Base-by-base conservation (phyloP, 2,888 invertebrate genomes). In the Aphrophora alni region DNA sequence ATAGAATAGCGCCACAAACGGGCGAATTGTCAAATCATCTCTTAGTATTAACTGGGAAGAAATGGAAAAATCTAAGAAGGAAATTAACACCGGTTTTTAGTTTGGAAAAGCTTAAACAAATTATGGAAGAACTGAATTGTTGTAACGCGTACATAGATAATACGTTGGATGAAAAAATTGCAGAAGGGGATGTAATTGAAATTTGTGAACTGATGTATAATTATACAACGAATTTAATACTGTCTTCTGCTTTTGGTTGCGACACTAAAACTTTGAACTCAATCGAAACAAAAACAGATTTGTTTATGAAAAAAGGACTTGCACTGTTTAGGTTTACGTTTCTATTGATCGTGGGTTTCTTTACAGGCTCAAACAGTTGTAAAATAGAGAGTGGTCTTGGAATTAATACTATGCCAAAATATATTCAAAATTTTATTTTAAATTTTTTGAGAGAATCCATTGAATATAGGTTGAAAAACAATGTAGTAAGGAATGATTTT, bases 291-390 rank as follows among this genome's bases (percentile, higher is more conserved):
- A n/a, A n/a, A n/a, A n/a, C n/a, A n/a, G n/a, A n/a, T n/a, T 5
- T 10, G 17, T 44, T 44, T 44, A 44, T 44, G 2, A 44, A 44
- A 44, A 44, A 76, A 38, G 74, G 81, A 0, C 70, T 25, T n/a
- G 27, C 38, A 14, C 80, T 80, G 2, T 82, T 82, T 17, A 75
- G 38, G 26, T 27, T 78, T 17, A 80, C 81, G 0, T 77, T 44
- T 51, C 73, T 77, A 77, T 24, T 14, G 24, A 70, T 77, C 26
- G 1, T 81, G 21, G 81, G 80, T 69, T 74, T 75, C 14, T 77
- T 77, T n/a, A 33, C 81, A 0, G 59, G 78, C 8, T 68, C 74
- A 24, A 25, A 75, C 4, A 68, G 44, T 24, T 81, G 81, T 10
- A 7, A 26, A 24, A 0, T 82, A 14, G 78, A 80, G 44, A 80